Percentiles rank a stretch among this genome's conserved stretches.
Evolutionary conservation across 1,140 invertebrate genomes (phyloP).

Genomic region (Eciton burchellii): DNA sequence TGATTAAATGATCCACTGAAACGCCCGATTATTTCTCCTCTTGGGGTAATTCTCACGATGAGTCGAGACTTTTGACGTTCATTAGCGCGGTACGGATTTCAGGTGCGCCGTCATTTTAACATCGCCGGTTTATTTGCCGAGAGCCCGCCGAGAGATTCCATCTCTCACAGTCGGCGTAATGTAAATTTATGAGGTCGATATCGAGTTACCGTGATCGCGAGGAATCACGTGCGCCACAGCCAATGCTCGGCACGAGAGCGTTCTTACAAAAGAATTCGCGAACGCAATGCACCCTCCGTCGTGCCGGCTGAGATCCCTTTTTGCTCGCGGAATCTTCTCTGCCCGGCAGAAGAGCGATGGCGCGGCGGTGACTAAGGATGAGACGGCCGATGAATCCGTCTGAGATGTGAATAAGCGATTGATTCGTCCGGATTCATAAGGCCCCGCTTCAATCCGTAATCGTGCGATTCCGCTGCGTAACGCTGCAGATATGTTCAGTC

Average conservation of each 20-base stretch:
- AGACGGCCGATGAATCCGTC: constrained; percentile 53
- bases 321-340: constrained; percentile 41
- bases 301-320: constrained; percentile 46
- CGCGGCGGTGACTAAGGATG: constrained; percentile 53
- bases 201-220: constrained; percentile 54
- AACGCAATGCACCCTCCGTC: constrained; percentile 37
- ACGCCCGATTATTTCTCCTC: constrained; percentile 17
- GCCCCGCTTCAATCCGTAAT: constrained; percentile 21
- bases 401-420: constrained; percentile 48
- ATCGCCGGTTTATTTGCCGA: constrained; percentile 33
- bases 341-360: constrained; percentile 42
- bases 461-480: neutral
- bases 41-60: constrained; percentile 18
- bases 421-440: constrained; percentile 59
- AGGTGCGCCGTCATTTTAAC: constrained; percentile 30
- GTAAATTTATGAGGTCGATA: constrained; percentile 56
- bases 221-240: constrained; percentile 51
- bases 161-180: constrained; percentile 34
- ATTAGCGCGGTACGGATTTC: constrained; percentile 44
- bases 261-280: constrained; percentile 57
- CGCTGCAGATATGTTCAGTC: neutral
- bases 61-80: constrained; percentile 17
- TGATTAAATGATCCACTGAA: constrained; percentile 35
- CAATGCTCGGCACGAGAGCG: neutral
- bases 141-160: constrained; percentile 23